A percentile compares a stretch with the other conserved stretches of the same genome.
Evolutionary conservation across 1,140 invertebrate genomes (phyloP).

Genomic region (Drosophila takahashii): DNA sequence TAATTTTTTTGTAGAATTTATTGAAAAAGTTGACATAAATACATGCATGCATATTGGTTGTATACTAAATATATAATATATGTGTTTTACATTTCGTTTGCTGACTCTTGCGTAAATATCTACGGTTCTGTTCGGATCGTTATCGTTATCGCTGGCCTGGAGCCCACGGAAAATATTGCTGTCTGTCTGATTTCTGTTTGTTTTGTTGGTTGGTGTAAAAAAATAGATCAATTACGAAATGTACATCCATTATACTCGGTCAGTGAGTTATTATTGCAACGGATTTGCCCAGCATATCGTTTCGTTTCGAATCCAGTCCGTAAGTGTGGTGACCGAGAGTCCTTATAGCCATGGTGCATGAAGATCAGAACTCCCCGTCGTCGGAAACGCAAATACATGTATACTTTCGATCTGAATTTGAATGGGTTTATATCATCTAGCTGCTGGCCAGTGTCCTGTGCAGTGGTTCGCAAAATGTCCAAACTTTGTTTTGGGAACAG

Average conservation of each 20-base stretch:
- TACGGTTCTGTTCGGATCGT: conserved; percentile 56
- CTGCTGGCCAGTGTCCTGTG: conserved; percentile 56
- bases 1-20: conserved; percentile 74
- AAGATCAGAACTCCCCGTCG: conserved; percentile 2
- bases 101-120: conserved; percentile 71
- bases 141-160: conserved; percentile 10
- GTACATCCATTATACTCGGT: conserved; percentile 54
- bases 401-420: conserved; percentile 57
- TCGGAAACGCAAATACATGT: conserved; percentile 70
- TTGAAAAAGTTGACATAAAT: conserved; percentile 85
- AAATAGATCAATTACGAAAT: conserved; percentile 76
- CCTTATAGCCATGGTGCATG: background rate
- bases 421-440: conserved; percentile 42
- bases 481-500: conserved; percentile 64
- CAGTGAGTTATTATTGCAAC: conserved; percentile 73
- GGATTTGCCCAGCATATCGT: conserved; percentile 70
- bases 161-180: conserved; percentile 54
- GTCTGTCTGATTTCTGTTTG: background rate
- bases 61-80: conserved; percentile 83
- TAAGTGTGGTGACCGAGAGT: conserved; percentile 25
- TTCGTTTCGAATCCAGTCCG: conserved; percentile 13
- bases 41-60: conserved; percentile 84
- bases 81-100: conserved; percentile 69
- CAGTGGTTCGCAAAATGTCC: conserved; percentile 77
- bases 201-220: conserved; percentile 52